phyloP scores from a whole-genome alignment of 2,113 vertebrate genomes.

The Sphaerodactylus townsendi region DNA sequence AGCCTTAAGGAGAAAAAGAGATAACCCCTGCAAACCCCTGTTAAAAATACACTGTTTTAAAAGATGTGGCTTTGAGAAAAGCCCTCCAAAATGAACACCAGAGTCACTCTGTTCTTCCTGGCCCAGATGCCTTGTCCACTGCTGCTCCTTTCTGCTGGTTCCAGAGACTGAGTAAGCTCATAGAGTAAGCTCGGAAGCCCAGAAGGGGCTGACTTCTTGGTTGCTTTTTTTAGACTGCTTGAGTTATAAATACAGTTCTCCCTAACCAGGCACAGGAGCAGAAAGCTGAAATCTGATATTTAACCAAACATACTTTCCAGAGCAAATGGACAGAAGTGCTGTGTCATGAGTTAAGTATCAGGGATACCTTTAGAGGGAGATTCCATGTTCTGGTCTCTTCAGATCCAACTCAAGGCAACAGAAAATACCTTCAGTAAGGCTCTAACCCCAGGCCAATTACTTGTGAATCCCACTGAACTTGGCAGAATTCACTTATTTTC shows the following conservation, averaged over 20 bases:
- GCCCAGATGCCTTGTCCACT: no score
- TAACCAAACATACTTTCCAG: constrained; percentile 69
- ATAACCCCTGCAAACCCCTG: no score
- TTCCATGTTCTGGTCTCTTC: constrained; percentile 19
- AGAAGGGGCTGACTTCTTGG: constrained; percentile 51
- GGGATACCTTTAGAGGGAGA: background rate
- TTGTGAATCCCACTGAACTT: background rate
- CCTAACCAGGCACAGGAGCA: constrained; percentile 53
- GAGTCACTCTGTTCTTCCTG: no score
- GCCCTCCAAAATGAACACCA: no score
- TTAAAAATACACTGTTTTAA: no score
- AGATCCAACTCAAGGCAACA: background rate
- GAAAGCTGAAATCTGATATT: constrained; percentile 66
- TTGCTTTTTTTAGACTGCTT: constrained; percentile 67
- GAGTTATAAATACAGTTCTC: constrained; percentile 71
- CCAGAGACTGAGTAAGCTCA: no score
- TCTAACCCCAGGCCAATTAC: background rate
- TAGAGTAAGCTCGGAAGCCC: constrained; percentile 22
- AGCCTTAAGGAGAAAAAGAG: no score
- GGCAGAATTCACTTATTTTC: background rate
- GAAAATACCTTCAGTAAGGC: background rate
- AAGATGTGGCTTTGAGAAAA: no score
- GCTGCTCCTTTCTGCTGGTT: no score
- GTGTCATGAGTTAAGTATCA: constrained; percentile 42
- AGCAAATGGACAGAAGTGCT: constrained; percentile 61